These are phyloP conservation scores for Sparus aurata DNA, from an alignment of 2,797 vertebrate species.

Conservation along the genomic window DNA sequence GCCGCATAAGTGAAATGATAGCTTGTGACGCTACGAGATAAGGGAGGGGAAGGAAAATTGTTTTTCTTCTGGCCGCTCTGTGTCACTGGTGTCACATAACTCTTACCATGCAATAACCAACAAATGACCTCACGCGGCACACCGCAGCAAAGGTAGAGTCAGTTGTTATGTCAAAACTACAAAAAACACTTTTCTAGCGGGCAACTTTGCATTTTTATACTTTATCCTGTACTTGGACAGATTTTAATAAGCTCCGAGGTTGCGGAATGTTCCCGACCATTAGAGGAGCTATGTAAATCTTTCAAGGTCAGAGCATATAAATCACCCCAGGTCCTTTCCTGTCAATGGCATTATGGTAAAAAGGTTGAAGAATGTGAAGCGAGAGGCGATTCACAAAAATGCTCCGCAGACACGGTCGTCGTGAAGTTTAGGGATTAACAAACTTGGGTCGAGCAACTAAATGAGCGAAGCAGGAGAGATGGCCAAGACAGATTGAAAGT, in stretches of 20 bases:
- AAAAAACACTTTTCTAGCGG: constrained; percentile 16
- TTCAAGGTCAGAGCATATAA: constrained; percentile 52
- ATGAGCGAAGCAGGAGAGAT: constrained; percentile 36
- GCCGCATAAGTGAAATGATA: constrained; percentile 25
- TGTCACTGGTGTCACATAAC: constrained; percentile 7
- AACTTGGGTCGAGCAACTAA: constrained; percentile 18
- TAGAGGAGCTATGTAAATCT: constrained; percentile 34
- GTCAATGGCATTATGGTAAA: constrained; percentile 33
- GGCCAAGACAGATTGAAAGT: constrained; percentile 32
- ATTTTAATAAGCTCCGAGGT: constrained; percentile 49
- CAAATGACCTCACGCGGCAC: neutral
- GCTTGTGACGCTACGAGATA: constrained; percentile 16
- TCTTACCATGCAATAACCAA: constrained; percentile 11
- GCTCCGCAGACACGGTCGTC: neutral
- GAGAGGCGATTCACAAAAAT: constrained; percentile 19
- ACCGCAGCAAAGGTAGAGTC: neutral
- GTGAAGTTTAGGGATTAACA: constrained; percentile 13
- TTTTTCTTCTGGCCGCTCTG: constrained; percentile 2
- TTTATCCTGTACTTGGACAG: constrained; percentile 14
- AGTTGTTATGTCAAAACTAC: constrained; percentile 1
- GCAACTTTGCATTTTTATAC: constrained; percentile 17
- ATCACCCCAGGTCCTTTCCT: constrained; percentile 13
- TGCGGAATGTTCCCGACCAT: constrained; percentile 24
- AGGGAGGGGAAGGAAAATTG: constrained; percentile 25
- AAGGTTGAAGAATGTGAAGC: constrained; percentile 8